These are phyloP conservation scores for Gila orcuttii DNA, from an alignment of 2,113 vertebrate species.

Conservation along the genomic window DNA sequence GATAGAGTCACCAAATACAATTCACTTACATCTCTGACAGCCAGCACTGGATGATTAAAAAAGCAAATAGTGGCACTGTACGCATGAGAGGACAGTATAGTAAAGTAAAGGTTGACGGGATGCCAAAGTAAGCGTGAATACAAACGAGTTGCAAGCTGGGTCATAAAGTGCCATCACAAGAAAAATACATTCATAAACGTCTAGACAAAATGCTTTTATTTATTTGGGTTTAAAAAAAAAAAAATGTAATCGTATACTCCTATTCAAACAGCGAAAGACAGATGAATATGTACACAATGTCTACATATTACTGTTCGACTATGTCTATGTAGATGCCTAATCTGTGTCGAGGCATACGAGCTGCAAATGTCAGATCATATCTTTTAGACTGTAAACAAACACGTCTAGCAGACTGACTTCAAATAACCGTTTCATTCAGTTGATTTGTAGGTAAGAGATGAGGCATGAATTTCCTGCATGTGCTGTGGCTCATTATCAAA, in stretches of 20 bases:
- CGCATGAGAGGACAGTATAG: neutral
- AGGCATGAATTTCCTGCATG: neutral
- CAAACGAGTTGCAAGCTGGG: neutral
- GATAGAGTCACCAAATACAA: neutral
- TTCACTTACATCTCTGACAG: neutral
- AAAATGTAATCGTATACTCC: neutral
- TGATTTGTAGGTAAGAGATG: neutral
- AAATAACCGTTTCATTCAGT: conserved; percentile 5
- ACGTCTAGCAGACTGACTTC: neutral
- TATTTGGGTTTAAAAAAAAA: no score
- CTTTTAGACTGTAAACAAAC: conserved; percentile 15
- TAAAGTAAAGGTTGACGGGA: conserved; percentile 2
- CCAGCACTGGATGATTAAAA: neutral
- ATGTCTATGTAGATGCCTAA: neutral
- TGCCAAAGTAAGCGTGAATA: neutral
- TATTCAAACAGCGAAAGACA: neutral
- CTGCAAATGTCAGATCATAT: conserved; percentile 15
- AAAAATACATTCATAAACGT: neutral
- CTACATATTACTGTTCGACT: neutral
- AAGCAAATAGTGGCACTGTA: conserved; percentile 7
- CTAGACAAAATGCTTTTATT: neutral
- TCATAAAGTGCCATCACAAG: neutral
- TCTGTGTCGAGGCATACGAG: neutral
- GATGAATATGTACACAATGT: neutral
- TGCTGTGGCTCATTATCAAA: conserved; percentile 21